A percentile compares a stretch with the other conserved stretches of the same genome.
Conservation (phyloP, 2,888 invertebrate genomes). For the Dermolepida albohirtum region DNA sequence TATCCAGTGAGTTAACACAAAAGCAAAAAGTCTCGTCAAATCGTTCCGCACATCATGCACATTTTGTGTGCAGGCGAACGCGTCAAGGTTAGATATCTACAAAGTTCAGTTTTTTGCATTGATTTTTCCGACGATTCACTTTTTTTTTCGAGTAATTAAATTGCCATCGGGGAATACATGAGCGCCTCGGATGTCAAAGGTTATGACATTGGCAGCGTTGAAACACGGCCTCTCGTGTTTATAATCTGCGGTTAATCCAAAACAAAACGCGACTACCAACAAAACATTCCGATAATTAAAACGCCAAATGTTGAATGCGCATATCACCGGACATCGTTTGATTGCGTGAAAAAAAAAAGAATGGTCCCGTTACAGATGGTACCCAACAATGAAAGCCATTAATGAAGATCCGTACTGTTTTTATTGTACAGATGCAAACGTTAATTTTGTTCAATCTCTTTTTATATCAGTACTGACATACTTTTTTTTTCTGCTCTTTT, state of each 20-base stretch:
- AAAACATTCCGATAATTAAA: constrained; percentile 22
- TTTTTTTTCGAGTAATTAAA: constrained; percentile 6
- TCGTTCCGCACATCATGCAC: background rate
- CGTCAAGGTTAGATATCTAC: constrained; percentile 23
- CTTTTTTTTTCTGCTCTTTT: too few species aligned
- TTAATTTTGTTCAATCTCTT: too few species aligned
- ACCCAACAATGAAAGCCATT: too few species aligned
- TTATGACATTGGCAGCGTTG: background rate
- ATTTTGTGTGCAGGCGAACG: background rate
- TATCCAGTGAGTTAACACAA: background rate
- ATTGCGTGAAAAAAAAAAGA: too few species aligned
- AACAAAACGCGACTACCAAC: constrained; percentile 18
- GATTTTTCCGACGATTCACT: constrained; percentile 19
- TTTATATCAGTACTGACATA: too few species aligned
- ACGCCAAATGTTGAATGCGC: constrained; percentile 3
- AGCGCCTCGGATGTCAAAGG: constrained; percentile 30
- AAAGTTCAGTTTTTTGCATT: constrained; percentile 24
- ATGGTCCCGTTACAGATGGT: too few species aligned
- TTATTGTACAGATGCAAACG: too few species aligned
- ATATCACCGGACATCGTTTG: background rate
- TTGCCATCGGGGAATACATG: constrained; percentile 18
- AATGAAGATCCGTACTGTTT: too few species aligned
- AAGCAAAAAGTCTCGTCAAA: background rate
- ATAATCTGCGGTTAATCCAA: constrained; percentile 17
- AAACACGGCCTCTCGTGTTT: background rate